A percentile compares a stretch with the other conserved stretches of the same genome.
Conservation (phyloP, 2,888 invertebrate genomes). For the Conomelus anceps region DNA sequence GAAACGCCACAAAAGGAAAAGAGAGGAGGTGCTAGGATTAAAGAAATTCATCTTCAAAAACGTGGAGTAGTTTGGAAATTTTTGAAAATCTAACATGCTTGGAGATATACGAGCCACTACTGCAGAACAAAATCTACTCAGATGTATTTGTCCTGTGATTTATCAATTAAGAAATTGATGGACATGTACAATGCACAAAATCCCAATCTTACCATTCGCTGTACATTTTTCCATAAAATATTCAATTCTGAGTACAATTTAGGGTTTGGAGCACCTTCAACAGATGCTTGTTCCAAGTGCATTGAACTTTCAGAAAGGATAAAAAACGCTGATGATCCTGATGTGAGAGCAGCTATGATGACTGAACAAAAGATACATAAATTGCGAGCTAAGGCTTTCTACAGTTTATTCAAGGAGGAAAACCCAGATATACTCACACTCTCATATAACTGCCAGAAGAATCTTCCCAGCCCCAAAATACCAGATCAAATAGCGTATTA, state of each 20-base stretch:
- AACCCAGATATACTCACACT: neutral
- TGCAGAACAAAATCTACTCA: neutral
- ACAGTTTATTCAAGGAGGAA: neutral
- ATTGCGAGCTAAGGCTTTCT: neutral
- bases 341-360: too few relatives aligned
- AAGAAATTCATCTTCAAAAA: neutral
- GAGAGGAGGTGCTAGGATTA: neutral
- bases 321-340: too few relatives aligned
- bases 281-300: neutral
- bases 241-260: neutral
- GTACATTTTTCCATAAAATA: neutral
- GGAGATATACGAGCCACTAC: neutral
- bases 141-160: too few relatives aligned
- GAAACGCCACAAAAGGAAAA: neutral
- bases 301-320: neutral
- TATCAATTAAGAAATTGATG: too few relatives aligned
- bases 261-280: neutral
- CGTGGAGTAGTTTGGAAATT: neutral
- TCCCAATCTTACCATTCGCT: too few relatives aligned
- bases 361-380: neutral
- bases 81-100: neutral
- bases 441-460: constrained; percentile 23
- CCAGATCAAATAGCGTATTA: constrained; percentile 33
- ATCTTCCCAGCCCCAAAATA: constrained; percentile 37
- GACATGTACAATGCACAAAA: too few relatives aligned